Conservation (phyloP, 2,797 vertebrate species). For the Gorsachius magnificus region DNA sequence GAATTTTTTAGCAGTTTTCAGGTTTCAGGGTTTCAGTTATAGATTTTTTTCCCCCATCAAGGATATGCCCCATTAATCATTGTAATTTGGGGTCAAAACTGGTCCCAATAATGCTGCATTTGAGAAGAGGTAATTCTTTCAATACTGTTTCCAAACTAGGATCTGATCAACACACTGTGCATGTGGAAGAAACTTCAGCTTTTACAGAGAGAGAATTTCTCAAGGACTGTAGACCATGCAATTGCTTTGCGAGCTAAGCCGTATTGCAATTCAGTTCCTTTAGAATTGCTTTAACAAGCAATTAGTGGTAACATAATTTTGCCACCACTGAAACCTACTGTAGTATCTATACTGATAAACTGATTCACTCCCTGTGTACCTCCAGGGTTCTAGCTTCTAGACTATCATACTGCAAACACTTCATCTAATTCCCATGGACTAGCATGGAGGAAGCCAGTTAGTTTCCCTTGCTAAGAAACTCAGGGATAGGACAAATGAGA, state of each 20-base stretch:
- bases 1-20: background rate
- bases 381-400: background rate
- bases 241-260: background rate
- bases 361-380: background rate
- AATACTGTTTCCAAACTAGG: background rate
- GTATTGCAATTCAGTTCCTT: background rate
- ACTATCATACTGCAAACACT: background rate
- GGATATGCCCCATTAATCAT: background rate
- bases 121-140: background rate
- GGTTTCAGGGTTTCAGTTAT: background rate
- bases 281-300: background rate
- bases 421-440: background rate
- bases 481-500: background rate
- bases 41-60: background rate
- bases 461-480: background rate
- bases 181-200: background rate
- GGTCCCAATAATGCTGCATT: background rate
- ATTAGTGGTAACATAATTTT: background rate
- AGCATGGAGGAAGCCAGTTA: background rate
- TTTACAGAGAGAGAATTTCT: background rate
- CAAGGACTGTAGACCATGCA: background rate
- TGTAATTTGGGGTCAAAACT: background rate
- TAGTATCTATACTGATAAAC: background rate
- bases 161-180: background rate
- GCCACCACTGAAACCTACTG: background rate